phyloP scores from a whole-genome alignment of 2,888 invertebrate genomes.

The Adelphocoris suturalis region DNA sequence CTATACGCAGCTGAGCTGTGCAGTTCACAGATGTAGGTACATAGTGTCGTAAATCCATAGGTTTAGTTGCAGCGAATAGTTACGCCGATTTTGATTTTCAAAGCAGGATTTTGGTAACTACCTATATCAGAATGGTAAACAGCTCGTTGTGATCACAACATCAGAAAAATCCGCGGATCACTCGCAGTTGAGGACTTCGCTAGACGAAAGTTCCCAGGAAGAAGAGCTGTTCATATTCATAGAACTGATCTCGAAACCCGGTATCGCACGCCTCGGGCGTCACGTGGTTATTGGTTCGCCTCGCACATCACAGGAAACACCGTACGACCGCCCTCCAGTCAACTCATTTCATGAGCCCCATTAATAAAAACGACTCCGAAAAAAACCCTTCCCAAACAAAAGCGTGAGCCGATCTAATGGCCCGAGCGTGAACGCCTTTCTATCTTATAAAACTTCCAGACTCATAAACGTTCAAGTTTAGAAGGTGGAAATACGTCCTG shows the following conservation, averaged over 20 bases:
- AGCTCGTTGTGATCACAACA: no score
- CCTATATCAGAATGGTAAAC: no score
- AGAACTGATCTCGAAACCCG: not conserved
- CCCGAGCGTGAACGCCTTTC: constrained; percentile 44
- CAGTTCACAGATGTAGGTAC: no score
- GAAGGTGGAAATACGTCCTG: constrained; percentile 46
- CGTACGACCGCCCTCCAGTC: constrained; percentile 8
- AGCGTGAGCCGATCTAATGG: constrained; percentile 51
- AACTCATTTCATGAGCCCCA: constrained; percentile 36
- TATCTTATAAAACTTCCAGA: constrained; percentile 41
- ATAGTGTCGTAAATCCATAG: no score
- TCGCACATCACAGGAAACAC: constrained; percentile 4
- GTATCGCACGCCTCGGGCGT: constrained; percentile 27
- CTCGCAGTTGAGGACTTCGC: no score
- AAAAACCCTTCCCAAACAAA: constrained; percentile 1
- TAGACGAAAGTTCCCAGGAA: not conserved
- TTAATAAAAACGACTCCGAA: constrained; percentile 29
- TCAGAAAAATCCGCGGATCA: no score
- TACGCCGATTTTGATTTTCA: no score
- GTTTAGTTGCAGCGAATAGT: no score
- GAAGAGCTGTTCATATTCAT: not conserved
- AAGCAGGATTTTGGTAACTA: no score
- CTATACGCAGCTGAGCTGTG: no score
- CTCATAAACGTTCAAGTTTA: constrained; percentile 15
- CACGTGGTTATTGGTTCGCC: not conserved